A percentile compares a stretch with the other conserved stretches of the same genome.
Evolutionary conservation across 2,888 invertebrate genomes (phyloP).

Genomic region (Pseudoips prasinana): DNA sequence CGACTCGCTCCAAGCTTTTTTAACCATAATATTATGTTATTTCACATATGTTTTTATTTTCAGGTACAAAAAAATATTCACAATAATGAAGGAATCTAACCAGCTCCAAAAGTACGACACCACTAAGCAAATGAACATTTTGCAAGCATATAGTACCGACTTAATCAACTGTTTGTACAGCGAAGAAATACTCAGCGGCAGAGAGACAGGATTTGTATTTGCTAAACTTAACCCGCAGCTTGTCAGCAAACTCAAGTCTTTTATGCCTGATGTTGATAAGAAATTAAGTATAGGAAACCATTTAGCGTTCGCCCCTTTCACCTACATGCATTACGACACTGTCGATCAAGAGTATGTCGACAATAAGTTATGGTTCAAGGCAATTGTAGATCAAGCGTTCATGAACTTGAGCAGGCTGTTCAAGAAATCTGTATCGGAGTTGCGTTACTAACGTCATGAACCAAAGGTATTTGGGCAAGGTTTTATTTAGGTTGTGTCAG

Average conservation of each 20-base stretch:
- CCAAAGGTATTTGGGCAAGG: no score
- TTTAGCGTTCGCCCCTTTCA: conserved; percentile 62
- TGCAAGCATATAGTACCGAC: conserved; percentile 56
- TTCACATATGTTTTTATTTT: conserved; percentile 11
- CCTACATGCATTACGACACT: conserved; percentile 41
- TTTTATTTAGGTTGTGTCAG: no score
- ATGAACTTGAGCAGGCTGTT: conserved; percentile 47
- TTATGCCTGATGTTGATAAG: conserved; percentile 54
- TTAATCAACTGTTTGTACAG: conserved; percentile 60
- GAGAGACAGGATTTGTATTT: conserved; percentile 54
- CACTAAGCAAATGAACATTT: conserved; percentile 37
- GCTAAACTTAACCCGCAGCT: conserved; percentile 51
- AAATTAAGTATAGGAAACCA: conserved; percentile 61
- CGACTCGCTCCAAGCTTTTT: no score
- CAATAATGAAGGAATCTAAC: conserved; percentile 36
- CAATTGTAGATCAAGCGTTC: conserved; percentile 49
- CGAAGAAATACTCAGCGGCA: conserved; percentile 47
- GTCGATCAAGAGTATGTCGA: conserved; percentile 41
- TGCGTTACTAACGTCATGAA: no score
- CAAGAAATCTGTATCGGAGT: conserved; percentile 36
- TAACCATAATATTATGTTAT: no score
- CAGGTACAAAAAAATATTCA: conserved; percentile 62
- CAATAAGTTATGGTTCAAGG: conserved; percentile 52
- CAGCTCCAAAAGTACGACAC: conserved; percentile 34
- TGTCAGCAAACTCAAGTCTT: conserved; percentile 45